These are phyloP conservation scores for Rafetus swinhoei DNA, from an alignment of 2,113 vertebrate species.

Conservation along the genomic window DNA sequence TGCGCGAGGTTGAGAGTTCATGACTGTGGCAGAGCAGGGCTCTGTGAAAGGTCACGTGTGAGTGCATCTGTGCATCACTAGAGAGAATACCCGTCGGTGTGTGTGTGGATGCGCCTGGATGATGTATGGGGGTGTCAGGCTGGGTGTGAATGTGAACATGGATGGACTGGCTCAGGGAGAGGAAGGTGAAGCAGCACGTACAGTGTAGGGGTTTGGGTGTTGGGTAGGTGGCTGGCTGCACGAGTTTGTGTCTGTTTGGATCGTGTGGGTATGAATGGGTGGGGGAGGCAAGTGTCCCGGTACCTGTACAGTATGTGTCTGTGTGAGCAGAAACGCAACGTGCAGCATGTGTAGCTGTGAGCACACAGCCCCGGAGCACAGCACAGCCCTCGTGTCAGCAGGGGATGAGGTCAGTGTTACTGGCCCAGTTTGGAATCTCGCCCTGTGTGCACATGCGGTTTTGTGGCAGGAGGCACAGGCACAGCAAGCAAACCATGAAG, in stretches of 20 bases:
- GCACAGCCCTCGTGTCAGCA: background rate
- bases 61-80: background rate
- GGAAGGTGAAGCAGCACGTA: background rate
- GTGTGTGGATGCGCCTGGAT: background rate
- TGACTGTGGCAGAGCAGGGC: background rate
- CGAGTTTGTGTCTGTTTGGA: background rate
- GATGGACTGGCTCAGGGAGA: background rate
- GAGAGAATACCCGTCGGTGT: background rate
- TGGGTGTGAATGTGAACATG: background rate
- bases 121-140: background rate
- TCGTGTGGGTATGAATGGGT: background rate
- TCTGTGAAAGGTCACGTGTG: background rate
- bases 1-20: rapidly evolving
- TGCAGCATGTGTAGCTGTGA: background rate
- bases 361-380: background rate
- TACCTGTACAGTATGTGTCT: background rate
- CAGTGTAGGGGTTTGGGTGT: background rate
- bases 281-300: background rate
- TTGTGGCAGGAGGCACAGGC: background rate
- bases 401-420: background rate
- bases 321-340: background rate
- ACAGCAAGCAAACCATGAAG: background rate
- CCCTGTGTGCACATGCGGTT: background rate
- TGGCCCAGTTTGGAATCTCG: background rate
- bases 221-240: background rate